Conservation (phyloP, 2,113 vertebrate genomes). For the Corythornis vintsioides region DNA sequence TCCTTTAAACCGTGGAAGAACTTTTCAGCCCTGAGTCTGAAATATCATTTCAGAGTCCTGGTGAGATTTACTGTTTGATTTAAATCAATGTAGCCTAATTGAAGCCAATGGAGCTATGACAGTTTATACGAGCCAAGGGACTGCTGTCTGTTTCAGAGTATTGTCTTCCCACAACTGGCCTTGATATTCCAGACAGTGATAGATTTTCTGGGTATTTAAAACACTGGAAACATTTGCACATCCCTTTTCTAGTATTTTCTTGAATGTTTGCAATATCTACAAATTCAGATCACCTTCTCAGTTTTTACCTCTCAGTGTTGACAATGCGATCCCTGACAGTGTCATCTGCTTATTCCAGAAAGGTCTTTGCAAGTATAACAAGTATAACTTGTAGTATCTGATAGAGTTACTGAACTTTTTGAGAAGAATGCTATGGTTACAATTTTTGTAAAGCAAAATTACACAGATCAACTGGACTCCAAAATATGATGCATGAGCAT, state of each 20-base stretch:
- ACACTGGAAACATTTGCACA: background rate
- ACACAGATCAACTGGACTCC: background rate
- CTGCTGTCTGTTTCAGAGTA: slow-evolving; percentile 1
- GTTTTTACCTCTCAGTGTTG: background rate
- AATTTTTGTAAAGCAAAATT: background rate
- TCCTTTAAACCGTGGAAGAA: background rate
- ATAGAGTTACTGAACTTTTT: background rate
- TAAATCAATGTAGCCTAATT: slow-evolving; percentile 27
- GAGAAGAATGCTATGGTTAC: background rate
- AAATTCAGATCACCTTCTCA: background rate
- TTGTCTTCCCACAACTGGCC: slow-evolving; percentile 20
- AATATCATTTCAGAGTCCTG: background rate
- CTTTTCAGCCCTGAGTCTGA: slow-evolving; percentile 31
- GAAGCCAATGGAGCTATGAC: slow-evolving; percentile 16
- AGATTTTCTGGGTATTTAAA: background rate
- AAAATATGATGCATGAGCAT: background rate
- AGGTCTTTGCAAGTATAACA: background rate
- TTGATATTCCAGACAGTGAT: background rate
- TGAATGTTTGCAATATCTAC: background rate
- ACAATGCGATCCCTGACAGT: background rate
- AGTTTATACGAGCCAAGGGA: slow-evolving; percentile 13
- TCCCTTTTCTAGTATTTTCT: background rate
- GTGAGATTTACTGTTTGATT: slow-evolving; percentile 24
- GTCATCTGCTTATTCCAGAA: background rate
- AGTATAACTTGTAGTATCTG: background rate